phyloP scores from a whole-genome alignment of 2,888 invertebrate genomes.

The Apodemia duryi region DNA sequence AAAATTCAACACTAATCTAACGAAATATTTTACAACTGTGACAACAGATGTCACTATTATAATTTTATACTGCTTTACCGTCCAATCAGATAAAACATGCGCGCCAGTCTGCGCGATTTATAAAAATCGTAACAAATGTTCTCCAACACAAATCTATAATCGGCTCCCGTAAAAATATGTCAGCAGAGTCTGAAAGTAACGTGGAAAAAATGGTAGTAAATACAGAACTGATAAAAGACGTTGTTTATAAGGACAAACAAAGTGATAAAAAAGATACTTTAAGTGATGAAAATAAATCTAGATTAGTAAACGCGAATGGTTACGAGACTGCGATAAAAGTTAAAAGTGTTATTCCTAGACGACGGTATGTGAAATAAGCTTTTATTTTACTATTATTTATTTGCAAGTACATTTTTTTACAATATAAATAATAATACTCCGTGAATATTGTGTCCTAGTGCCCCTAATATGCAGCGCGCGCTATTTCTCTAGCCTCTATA shows the following conservation, averaged over 20 bases:
- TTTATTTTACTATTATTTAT: constrained; percentile 4
- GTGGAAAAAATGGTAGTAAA: constrained; percentile 47
- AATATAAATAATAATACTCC: not conserved
- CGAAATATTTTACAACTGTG: not conserved
- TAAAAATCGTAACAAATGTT: constrained; percentile 71
- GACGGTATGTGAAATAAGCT: constrained; percentile 43
- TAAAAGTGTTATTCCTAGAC: constrained; percentile 70
- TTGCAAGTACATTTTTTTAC: not conserved
- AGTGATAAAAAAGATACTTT: constrained; percentile 47
- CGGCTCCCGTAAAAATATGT: constrained; percentile 58
- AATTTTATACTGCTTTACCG: constrained; percentile 45
- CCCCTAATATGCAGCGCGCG: not conserved
- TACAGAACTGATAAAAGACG: constrained; percentile 34
- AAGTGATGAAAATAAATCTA: constrained; percentile 54
- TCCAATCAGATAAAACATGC: constrained; percentile 58
- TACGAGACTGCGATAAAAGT: constrained; percentile 61
- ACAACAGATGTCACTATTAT: constrained; percentile 40
- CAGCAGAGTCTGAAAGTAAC: constrained; percentile 49
- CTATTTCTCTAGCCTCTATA: constrained; percentile 8
- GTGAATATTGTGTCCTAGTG: not conserved
- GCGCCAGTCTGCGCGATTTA: constrained; percentile 75
- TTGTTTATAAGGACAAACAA: constrained; percentile 35
- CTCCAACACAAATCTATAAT: constrained; percentile 72
- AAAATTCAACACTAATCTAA: not conserved
- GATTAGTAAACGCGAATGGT: constrained; percentile 39